Evolutionary conservation across 2,888 invertebrate species (phyloP).

Genomic region (Baccha elongata): DNA sequence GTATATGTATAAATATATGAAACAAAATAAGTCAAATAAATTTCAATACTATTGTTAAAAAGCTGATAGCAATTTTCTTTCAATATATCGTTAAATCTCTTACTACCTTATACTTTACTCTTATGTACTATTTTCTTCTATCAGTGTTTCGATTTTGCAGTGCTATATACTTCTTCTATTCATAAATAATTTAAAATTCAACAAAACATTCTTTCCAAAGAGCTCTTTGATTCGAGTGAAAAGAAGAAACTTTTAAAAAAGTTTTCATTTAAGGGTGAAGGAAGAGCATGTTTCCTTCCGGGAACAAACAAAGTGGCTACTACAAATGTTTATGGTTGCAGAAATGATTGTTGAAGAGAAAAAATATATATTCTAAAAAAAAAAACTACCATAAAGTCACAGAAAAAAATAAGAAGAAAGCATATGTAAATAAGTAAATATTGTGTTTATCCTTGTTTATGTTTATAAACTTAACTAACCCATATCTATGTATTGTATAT

Average conservation of each 20-base stretch:
- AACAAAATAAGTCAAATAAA: no score
- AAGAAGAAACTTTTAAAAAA: slow-evolving; percentile 7
- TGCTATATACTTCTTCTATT: slow-evolving; percentile 2
- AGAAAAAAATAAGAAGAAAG: neutral
- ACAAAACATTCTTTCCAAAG: slow-evolving; percentile 27
- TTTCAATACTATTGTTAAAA: no score
- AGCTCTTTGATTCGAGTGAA: neutral
- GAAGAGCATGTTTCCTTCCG: slow-evolving; percentile 36
- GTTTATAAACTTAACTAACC: neutral
- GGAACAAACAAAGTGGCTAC: slow-evolving; percentile 46
- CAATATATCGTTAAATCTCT: no score
- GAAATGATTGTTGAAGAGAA: slow-evolving; percentile 8
- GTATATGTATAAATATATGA: no score
- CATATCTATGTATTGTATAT: neutral
- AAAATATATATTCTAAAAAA: neutral
- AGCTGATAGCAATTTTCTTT: no score
- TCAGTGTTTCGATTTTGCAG: no score
- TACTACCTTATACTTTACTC: no score
- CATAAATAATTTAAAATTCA: slow-evolving; percentile 50
- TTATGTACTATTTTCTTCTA: no score
- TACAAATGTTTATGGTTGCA: slow-evolving; percentile 36
- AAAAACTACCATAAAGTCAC: neutral
- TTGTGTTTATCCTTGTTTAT: slow-evolving; percentile 1
- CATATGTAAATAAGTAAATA: slow-evolving; percentile 4
- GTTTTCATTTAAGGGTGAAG: neutral